phyloP scores from a whole-genome alignment of 2,113 vertebrate species.

The Hyla sarda region DNA sequence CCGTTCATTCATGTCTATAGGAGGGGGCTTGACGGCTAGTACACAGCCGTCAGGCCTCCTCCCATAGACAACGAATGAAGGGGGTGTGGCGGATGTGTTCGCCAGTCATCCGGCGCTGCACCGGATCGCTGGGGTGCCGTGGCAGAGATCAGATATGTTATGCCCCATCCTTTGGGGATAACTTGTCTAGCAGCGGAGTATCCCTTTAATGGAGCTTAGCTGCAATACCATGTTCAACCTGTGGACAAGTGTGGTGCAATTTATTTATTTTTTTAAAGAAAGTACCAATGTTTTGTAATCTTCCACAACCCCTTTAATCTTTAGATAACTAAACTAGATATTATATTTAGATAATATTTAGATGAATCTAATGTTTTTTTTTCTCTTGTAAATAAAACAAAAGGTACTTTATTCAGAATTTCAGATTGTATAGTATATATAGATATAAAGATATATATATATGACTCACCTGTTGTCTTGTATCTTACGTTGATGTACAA shows the following conservation, averaged over 20 bases:
- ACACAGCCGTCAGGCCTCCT: too few relatives aligned
- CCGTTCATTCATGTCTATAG: too few relatives aligned
- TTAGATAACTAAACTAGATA: too few relatives aligned
- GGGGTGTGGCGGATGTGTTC: too few relatives aligned
- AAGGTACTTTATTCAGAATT: not conserved
- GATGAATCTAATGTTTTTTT: not conserved
- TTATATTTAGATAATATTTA: too few relatives aligned
- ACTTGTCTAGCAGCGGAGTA: too few relatives aligned
- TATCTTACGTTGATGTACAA: conserved; percentile 10
- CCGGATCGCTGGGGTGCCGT: too few relatives aligned
- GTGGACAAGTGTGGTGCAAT: not conserved
- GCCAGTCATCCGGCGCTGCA: too few relatives aligned
- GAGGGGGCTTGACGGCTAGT: too few relatives aligned
- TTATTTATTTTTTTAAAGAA: not conserved
- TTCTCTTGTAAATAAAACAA: conserved; percentile 23
- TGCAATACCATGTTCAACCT: not conserved
- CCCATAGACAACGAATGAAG: too few relatives aligned
- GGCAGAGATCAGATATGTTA: too few relatives aligned
- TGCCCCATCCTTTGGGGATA: too few relatives aligned
- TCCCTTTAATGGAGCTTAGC: not conserved
- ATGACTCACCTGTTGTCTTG: conserved; percentile 8
- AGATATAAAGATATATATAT: conserved; percentile 26
- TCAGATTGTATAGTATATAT: conserved; percentile 40
- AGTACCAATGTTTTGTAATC: not conserved
- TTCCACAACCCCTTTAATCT: not conserved